Conservation (phyloP, 2,888 invertebrate species). For the Tromatobia lineatoria region DNA sequence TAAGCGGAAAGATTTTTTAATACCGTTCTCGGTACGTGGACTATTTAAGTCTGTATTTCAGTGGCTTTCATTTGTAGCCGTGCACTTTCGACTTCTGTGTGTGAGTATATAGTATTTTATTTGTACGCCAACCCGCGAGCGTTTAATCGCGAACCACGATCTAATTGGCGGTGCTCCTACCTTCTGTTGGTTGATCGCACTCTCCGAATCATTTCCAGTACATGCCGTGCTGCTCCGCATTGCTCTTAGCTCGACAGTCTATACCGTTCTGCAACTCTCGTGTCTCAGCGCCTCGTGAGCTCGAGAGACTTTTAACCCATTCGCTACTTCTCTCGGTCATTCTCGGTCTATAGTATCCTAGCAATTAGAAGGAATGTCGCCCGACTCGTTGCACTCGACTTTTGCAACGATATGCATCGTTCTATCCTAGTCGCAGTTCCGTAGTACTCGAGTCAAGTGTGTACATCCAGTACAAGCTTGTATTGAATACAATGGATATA, state of each 20-base stretch:
- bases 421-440: background rate
- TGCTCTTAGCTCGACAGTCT: conserved; percentile 33
- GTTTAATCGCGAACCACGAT: conserved; percentile 63
- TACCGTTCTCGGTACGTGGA: background rate
- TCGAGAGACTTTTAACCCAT: conserved; percentile 56
- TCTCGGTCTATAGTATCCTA: conserved; percentile 67
- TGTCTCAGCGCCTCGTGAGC: conserved; percentile 33
- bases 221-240: conserved; percentile 8
- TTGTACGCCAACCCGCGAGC: background rate
- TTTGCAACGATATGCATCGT: conserved; percentile 62
- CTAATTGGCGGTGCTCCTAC: conserved; percentile 70
- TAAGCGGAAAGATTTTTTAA: conserved; percentile 5
- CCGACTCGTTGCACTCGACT: conserved; percentile 63
- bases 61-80: background rate
- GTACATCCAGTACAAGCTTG: background rate
- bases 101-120: conserved; percentile 32
- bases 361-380: conserved; percentile 79
- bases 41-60: conserved; percentile 1
- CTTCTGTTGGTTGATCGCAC: conserved; percentile 11
- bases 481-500: background rate
- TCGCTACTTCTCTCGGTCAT: conserved; percentile 53
- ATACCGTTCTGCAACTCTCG: conserved; percentile 37
- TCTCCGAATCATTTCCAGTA: background rate
- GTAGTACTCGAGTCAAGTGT: conserved; percentile 7
- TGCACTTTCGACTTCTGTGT: conserved; percentile 12